These are phyloP conservation scores for Saccopteryx bilineata DNA, from an alignment of 2,113 vertebrate species.

Conservation along the genomic window DNA sequence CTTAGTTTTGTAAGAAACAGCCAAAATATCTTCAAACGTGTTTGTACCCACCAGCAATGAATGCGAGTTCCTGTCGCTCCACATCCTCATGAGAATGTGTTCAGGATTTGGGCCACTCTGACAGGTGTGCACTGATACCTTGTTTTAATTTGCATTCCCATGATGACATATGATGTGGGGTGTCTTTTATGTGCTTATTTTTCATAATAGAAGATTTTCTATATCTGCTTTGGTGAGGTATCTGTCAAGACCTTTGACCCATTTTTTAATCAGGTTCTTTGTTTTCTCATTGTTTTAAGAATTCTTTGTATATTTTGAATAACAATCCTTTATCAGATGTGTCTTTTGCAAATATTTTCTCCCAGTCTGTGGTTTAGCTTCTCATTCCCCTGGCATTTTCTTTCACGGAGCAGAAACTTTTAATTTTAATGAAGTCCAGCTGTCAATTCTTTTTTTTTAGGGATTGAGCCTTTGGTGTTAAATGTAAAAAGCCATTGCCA, in stretches of 20 bases:
- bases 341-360: constrained; percentile 22
- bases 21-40: not conserved
- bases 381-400: not conserved
- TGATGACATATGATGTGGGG: not conserved
- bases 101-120: not conserved
- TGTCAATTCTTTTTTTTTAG: not conserved
- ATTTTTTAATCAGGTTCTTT: not conserved
- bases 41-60: not conserved
- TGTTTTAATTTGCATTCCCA: not conserved
- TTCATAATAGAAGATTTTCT: not conserved
- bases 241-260: not conserved
- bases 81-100: not conserved
- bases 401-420: not conserved
- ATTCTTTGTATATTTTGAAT: not conserved
- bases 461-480: not conserved
- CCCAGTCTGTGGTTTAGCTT: not conserved
- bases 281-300: not conserved
- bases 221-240: not conserved
- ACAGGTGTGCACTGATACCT: not conserved
- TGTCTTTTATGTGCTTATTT: not conserved
- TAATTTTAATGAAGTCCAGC: not conserved
- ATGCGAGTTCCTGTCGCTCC: not conserved
- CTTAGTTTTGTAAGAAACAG: not conserved
- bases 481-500: not conserved
- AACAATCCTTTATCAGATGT: not conserved